Percentiles rank a stretch among this genome's conserved stretches.
Evolutionary conservation across 2,888 invertebrate genomes (phyloP).

Genomic region (Augiades crinisus): DNA sequence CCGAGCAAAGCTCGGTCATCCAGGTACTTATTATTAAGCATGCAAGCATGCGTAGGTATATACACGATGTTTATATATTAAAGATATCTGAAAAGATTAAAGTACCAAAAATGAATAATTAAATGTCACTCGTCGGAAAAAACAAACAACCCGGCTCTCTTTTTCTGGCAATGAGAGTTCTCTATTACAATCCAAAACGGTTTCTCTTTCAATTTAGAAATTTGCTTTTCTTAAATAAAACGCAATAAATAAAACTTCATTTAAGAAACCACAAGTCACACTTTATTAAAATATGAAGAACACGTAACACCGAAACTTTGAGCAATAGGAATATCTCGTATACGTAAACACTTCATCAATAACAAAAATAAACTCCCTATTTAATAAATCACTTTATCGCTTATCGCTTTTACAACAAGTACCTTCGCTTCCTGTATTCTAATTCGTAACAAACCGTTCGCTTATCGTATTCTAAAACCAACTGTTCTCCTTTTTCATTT

Average conservation of each 20-base stretch:
- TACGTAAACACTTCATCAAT: conserved; percentile 38
- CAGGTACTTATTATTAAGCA: too few species aligned
- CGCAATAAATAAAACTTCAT: not conserved
- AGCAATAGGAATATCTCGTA: conserved; percentile 60
- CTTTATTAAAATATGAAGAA: conserved; percentile 60
- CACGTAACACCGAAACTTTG: conserved; percentile 57
- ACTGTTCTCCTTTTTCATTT: conserved; percentile 71
- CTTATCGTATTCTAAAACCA: conserved; percentile 65
- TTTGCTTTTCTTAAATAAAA: too few species aligned
- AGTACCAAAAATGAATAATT: too few species aligned
- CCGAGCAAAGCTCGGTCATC: too few species aligned
- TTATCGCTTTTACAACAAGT: conserved; percentile 39
- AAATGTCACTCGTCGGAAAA: too few species aligned
- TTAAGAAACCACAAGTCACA: conserved; percentile 35
- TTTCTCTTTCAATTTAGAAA: too few species aligned
- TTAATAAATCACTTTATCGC: conserved; percentile 47
- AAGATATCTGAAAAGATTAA: too few species aligned
- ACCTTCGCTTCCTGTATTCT: not conserved
- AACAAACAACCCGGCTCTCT: too few species aligned
- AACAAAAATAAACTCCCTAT: conserved; percentile 53
- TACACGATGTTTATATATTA: too few species aligned
- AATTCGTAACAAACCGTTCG: conserved; percentile 16
- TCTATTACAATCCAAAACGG: too few species aligned
- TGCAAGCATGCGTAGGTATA: too few species aligned
- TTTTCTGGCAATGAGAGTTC: too few species aligned